These are phyloP conservation scores for Toxotes chatareus DNA, from an alignment of 2,113 vertebrate genomes.

Conservation along the genomic window DNA sequence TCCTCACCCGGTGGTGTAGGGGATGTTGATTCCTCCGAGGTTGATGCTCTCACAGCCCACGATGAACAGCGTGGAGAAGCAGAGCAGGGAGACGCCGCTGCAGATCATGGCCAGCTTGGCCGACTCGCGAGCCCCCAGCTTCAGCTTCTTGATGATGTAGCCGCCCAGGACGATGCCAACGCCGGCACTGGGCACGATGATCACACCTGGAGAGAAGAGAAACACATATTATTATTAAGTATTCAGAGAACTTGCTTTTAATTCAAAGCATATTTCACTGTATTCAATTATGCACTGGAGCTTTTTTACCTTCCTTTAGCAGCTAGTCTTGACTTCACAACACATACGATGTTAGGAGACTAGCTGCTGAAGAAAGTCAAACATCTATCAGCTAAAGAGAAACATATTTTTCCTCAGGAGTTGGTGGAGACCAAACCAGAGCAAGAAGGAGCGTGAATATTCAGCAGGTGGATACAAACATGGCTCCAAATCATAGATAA, in stretches of 20 bases:
- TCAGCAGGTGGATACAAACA: too few species aligned
- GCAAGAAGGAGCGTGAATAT: too few species aligned
- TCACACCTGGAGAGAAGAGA: slow-evolving; percentile 85
- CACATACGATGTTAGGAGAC: too few species aligned
- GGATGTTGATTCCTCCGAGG: slow-evolving; percentile 97
- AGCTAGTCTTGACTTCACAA: too few species aligned
- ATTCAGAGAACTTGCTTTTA: background rate
- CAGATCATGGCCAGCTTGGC: slow-evolving; percentile 99
- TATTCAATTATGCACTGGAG: too few species aligned
- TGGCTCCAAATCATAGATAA: too few species aligned
- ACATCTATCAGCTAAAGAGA: too few species aligned
- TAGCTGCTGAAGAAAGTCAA: too few species aligned
- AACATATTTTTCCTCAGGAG: too few species aligned
- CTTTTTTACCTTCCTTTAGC: too few species aligned
- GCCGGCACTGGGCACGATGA: slow-evolving; percentile 96
- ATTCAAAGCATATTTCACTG: background rate
- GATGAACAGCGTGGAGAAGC: slow-evolving; percentile 99
- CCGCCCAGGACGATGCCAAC: slow-evolving; percentile 97
- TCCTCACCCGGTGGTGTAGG: slow-evolving; percentile 92
- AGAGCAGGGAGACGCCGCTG: slow-evolving; percentile 95
- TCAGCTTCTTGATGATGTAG: slow-evolving; percentile 98
- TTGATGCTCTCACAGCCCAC: slow-evolving; percentile 98
- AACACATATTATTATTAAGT: background rate
- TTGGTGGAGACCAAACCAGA: too few species aligned
- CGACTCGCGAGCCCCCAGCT: slow-evolving; percentile 95